Evolutionary conservation across 2,797 vertebrate genomes (phyloP), one percentile per base, ranked within the genome.

Genomic region (Leptodactylus fallax): DNA sequence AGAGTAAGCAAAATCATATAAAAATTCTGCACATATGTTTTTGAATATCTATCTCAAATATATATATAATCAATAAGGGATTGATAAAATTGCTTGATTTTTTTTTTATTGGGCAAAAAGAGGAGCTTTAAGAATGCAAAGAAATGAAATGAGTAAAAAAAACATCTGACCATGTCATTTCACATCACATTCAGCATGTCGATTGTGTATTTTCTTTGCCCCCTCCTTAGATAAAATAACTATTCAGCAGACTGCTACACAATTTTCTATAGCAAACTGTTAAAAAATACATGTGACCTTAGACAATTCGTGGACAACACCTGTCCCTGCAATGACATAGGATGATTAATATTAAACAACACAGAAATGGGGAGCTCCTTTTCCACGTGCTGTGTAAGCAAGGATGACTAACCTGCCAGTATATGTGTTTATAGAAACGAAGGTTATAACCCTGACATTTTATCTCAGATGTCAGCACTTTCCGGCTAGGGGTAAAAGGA

Each of bases 201-300:
- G 10, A 81, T 19, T 49, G 79, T 81, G 60, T 65, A 2, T n/a
- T 63, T 49, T 65, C 11, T 49, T 21, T 13, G 11, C 21, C 17
- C 36, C 45, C 47, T 85, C 55, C 56, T 21, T 45, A 23, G 55
- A 51, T 53, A 7, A 77, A 77, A 78, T 78, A 6, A 0, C 72
- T 27, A 16, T 77, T 81, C 45, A 86, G 84, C 79, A 86, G 84
- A 86, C 71, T 82, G 60, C 21, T 45, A 63, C 2, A 36, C 17
- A 23, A 82, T 61, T 65, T 86, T 78, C 23, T 85, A 17, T 77
- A 47, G 17, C 79, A 82, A 49, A 23, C 71, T 86, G 13, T 23
- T 86, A 51, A 89, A 86, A 86, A 55, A 86, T 83, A 63, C 36
- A 89, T 89, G 79, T 19, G 71, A 58, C 84, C 53, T 86, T 51